phyloP scores from a whole-genome alignment of 2,888 invertebrate genomes.

The Epinotia ramella region DNA sequence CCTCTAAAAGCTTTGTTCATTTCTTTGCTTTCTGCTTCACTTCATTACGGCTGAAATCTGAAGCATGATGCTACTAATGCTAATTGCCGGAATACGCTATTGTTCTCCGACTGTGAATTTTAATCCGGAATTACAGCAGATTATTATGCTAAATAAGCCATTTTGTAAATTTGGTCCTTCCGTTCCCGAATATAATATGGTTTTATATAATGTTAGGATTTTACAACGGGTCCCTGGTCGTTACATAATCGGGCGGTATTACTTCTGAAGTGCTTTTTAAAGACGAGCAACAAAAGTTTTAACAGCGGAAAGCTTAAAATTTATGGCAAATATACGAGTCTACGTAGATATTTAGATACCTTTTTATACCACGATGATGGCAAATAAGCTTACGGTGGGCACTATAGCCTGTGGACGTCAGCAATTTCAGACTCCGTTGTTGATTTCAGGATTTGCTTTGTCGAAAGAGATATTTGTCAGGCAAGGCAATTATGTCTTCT shows the following conservation, averaged over 20 bases:
- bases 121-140: conserved; percentile 21
- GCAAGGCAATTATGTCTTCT: too few species aligned
- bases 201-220: not conserved
- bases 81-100: conserved; percentile 18
- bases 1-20: conserved; percentile 25
- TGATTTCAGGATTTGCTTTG: too few species aligned
- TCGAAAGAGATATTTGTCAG: too few species aligned
- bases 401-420: too few species aligned
- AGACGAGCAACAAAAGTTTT: not conserved
- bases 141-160: conserved; percentile 29
- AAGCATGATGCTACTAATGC: conserved; percentile 1
- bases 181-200: not conserved
- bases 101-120: conserved; percentile 1
- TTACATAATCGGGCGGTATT: not conserved
- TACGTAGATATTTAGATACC: too few species aligned
- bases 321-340: too few species aligned
- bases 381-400: too few species aligned
- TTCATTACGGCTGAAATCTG: conserved; percentile 9
- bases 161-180: conserved; percentile 10
- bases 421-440: too few species aligned
- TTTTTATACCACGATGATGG: too few species aligned
- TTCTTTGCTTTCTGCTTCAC: conserved; percentile 11
- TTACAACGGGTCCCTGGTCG: not conserved
- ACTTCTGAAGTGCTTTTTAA: not conserved
- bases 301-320: not conserved